Base-by-base conservation (phyloP, 1,140 invertebrate species). In the Ladona fulva region DNA sequence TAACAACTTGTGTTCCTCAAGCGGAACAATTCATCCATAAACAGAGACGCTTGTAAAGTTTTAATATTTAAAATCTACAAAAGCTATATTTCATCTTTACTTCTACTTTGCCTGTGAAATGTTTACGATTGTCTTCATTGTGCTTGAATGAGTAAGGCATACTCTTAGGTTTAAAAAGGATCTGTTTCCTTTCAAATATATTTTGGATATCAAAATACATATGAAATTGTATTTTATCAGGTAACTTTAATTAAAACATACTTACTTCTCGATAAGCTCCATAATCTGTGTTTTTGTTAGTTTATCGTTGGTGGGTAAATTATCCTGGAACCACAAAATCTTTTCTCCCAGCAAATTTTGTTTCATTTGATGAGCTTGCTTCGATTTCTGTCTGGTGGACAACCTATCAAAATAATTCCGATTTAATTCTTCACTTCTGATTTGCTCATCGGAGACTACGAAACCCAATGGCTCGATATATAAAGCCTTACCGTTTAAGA, bases 311-410 rank as follows among this genome's bases (percentile, higher is more conserved):
- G 84, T 84, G 44, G 88, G 84, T 76, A 92, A 89, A 78, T 89
- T 87, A 24, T 90, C 83, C 84, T 87, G 86, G 82, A 94, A 91
- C 92, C 92, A 91, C 19, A 89, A 80, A 74, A 93, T 85, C 85
- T 93, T 93, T 83, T 93, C 92, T 75, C 89, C 90, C 37, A 91
- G 83, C 73, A 93, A 80, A 81, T 91, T 92, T 79, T 91, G 89
- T 83, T 93, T 93, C 14, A 92, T 89, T 6, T 88, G 86, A 80
- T 88, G 87, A 0, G 85, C 87, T 77, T 91, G 81, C 82, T 92
- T 92, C 12, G 84, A 84, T 82, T 91, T 90, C 75, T 91, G 88
- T 83, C 89, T 90, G 79, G 88, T 88, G 29, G 87, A 86, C 79
- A 87, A 85, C 80, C 89, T 88, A 78, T 59, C 24, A 78, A 77